These are phyloP conservation scores for Nipponia nippon DNA, from an alignment of 2,113 vertebrate genomes.

Conservation along the genomic window DNA sequence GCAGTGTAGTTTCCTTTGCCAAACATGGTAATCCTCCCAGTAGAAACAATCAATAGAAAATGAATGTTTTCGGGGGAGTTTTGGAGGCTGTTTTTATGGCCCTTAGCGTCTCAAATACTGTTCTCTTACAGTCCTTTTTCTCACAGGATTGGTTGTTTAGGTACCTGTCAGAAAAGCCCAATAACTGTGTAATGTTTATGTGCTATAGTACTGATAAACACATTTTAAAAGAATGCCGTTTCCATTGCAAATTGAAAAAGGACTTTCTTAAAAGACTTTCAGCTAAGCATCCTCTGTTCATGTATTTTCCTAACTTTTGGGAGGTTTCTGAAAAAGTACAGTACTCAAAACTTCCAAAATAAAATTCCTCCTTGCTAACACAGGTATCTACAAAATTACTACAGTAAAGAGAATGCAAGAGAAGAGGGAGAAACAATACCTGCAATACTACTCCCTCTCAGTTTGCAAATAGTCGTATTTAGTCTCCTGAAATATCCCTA, in stretches of 20 bases:
- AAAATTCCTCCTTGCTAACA: not conserved
- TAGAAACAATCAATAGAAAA: not conserved
- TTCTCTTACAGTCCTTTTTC: not conserved
- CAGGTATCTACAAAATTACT: not conserved
- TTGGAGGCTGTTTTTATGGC: not conserved
- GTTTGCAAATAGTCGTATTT: not conserved
- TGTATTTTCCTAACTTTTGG: not conserved
- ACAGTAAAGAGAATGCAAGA: not conserved
- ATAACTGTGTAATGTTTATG: not conserved
- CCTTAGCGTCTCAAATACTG: not conserved
- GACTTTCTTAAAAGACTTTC: not conserved
- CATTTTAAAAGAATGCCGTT: not conserved
- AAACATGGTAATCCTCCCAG: not conserved
- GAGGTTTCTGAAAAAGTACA: not conserved
- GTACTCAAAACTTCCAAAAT: not conserved
- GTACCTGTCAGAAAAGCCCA: not conserved
- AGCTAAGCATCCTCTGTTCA: not conserved
- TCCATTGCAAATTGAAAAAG: not conserved
- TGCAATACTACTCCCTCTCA: not conserved
- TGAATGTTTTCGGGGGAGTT: not conserved
- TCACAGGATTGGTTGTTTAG: not conserved
- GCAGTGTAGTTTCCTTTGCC: not conserved
- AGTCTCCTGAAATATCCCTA: not conserved
- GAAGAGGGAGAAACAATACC: not conserved
- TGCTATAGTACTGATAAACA: not conserved